Conservation (phyloP, 2,113 vertebrate genomes). For the Solea senegalensis region DNA sequence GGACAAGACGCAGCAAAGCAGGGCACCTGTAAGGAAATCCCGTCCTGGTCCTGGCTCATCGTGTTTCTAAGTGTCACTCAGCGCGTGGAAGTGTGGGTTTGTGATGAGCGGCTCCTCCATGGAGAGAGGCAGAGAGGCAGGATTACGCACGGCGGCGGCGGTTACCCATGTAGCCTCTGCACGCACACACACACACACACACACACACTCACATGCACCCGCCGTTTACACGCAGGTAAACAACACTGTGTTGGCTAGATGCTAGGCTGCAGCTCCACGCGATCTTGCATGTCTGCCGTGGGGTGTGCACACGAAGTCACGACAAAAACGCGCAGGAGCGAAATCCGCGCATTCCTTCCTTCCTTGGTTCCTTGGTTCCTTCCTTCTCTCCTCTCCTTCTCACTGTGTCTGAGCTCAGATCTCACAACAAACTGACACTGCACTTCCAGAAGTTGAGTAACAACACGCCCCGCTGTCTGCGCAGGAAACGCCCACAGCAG, state of each 20-base stretch:
- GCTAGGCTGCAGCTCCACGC: slow-evolving; percentile 31
- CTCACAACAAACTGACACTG: not conserved
- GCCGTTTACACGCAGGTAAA: slow-evolving; percentile 41
- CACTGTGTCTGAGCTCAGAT: slow-evolving; percentile 32
- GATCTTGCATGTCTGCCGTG: slow-evolving; percentile 52
- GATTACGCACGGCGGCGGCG: slow-evolving; percentile 57
- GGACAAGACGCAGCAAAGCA: slow-evolving; percentile 44
- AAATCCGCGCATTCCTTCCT: slow-evolving; percentile 53
- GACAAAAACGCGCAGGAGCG: slow-evolving; percentile 28
- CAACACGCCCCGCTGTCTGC: slow-evolving; percentile 17
- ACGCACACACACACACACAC: not conserved
- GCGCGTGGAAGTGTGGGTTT: slow-evolving; percentile 7
- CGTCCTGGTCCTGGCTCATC: slow-evolving; percentile 77
- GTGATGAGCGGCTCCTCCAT: slow-evolving; percentile 52
- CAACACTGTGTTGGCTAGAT: slow-evolving; percentile 11
- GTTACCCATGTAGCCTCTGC: slow-evolving; percentile 40
- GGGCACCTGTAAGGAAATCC: slow-evolving; percentile 75
- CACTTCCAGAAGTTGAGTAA: slow-evolving; percentile 62
- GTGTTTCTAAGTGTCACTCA: slow-evolving; percentile 42
- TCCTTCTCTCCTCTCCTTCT: slow-evolving; percentile 40
- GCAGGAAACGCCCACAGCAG: slow-evolving; percentile 38
- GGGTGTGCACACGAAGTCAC: slow-evolving; percentile 42
- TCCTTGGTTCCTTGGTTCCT: slow-evolving; percentile 12
- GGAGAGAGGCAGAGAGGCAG: slow-evolving; percentile 52
- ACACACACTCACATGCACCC: not conserved